These are phyloP conservation scores for Drosophila bipectinata DNA, from an alignment of 1,140 invertebrate species.

Conservation along the genomic window DNA sequence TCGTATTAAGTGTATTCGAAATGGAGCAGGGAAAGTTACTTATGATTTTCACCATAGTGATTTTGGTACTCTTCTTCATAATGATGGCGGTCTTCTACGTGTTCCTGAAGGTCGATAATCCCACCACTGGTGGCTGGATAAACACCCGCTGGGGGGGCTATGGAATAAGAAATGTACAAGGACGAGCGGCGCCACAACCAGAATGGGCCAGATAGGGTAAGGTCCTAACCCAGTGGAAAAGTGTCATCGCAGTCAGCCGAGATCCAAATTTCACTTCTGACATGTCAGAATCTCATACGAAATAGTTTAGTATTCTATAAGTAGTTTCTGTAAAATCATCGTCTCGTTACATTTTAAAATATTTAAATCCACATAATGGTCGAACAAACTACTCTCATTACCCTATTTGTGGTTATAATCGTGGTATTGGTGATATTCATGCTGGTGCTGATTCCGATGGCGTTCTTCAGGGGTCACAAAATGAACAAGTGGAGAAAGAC, in stretches of 20 bases:
- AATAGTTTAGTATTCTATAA: too few species aligned
- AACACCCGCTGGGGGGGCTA: too few species aligned
- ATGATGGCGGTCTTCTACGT: background rate
- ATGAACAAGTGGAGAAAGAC: background rate
- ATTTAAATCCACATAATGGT: background rate
- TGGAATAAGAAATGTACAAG: too few species aligned
- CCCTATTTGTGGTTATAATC: background rate
- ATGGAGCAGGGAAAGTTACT: background rate
- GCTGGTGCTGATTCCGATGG: constrained; percentile 13
- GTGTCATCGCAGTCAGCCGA: background rate
- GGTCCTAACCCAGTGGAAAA: too few species aligned
- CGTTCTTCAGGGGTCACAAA: constrained; percentile 3
- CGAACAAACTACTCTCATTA: background rate
- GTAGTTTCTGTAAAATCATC: background rate
- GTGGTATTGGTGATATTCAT: constrained; percentile 1
- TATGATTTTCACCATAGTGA: background rate
- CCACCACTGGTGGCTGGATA: background rate
- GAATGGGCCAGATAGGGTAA: too few species aligned
- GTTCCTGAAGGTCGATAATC: background rate
- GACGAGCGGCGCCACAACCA: too few species aligned
- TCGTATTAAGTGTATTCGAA: background rate
- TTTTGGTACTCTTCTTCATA: background rate
- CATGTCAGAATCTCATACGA: background rate
- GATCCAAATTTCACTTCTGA: background rate
- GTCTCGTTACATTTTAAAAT: background rate